Base-by-base conservation (phyloP, 2,797 vertebrate genomes). In the Lemur catta region DNA sequence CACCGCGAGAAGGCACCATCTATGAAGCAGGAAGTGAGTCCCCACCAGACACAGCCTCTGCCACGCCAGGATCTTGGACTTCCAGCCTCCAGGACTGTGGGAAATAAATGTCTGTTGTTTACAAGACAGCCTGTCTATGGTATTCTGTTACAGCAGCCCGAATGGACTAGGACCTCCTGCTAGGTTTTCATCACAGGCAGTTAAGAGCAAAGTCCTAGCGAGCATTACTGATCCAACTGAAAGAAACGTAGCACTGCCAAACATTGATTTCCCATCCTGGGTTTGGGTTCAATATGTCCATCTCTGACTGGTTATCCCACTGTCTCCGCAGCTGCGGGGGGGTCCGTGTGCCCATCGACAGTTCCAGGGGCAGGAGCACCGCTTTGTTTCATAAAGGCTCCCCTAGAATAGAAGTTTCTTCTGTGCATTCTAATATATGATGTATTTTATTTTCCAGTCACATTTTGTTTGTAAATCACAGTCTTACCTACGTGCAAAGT, bases 181-280 rank as follows among this genome's bases (percentile, higher is more conserved):
- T 59, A 26, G 46, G 41, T 48, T 91, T 57, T 46, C 89, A 43
- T 26, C 74, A 76, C 10, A 72, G 71, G 82, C 38, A 38, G 35
- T 22, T 63, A 71, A 94, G 87, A 85, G n/a, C 26, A 50, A 41
- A 41, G 46, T 38, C 59, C 75, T 46, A 63, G 84, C 33, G 75
- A 86, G 55, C 43, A 46, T 76, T 61, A 91, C 7, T 2, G 35
- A 84, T 88, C 71, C 93, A 84, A 35, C 7, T 14, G 43, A 71
- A 67, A 80, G 46, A 57, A 43, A 61, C 14, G 57, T 2, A 65
- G 74, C 48, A 80, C 28, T 12, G 75, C 41, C 79, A 55, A 59
- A 43, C 41, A 84, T 1, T 26, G 74, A 90, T 69, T 71, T 87
- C 55, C 88, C 90, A 57, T 26, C 80, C 41, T 4, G 57, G 80